Percentiles rank a stretch among this genome's conserved stretches.
Conservation (phyloP, 2,113 vertebrate genomes). For the Percina caprodes region DNA sequence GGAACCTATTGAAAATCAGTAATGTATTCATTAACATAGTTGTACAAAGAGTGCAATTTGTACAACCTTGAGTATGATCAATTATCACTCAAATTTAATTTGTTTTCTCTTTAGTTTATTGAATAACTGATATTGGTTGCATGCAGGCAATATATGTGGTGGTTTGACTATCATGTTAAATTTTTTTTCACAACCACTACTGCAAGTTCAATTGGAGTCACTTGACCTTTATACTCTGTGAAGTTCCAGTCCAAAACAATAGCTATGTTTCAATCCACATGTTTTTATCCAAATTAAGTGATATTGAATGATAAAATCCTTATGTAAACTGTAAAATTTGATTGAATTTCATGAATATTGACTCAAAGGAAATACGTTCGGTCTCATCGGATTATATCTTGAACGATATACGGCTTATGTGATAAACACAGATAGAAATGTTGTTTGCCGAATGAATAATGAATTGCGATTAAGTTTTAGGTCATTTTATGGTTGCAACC, state of each 20-base stretch:
- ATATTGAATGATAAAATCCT: too few relatives aligned
- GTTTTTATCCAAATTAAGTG: too few relatives aligned
- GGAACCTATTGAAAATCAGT: constrained; percentile 57
- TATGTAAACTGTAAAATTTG: too few relatives aligned
- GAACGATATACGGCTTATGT: too few relatives aligned
- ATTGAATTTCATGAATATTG: too few relatives aligned
- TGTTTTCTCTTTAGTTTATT: background rate
- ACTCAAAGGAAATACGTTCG: too few relatives aligned
- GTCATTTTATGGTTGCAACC: too few relatives aligned
- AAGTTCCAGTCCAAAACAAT: background rate
- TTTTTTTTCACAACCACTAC: background rate
- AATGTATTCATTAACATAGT: constrained; percentile 60
- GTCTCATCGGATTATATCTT: too few relatives aligned
- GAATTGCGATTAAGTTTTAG: too few relatives aligned
- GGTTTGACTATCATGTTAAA: background rate
- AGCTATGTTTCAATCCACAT: too few relatives aligned
- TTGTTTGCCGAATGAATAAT: too few relatives aligned
- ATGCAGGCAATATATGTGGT: background rate
- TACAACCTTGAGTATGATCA: constrained; percentile 41
- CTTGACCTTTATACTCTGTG: background rate
- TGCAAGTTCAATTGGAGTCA: background rate
- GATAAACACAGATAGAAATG: too few relatives aligned
- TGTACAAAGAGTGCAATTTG: constrained; percentile 42
- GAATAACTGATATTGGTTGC: constrained; percentile 7
- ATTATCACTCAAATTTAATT: constrained; percentile 35